A percentile compares a stretch with the other conserved stretches of the same genome.
These are phyloP conservation scores for Xestia xanthographa DNA, from an alignment of 2,888 invertebrate species.

Conservation along the genomic window DNA sequence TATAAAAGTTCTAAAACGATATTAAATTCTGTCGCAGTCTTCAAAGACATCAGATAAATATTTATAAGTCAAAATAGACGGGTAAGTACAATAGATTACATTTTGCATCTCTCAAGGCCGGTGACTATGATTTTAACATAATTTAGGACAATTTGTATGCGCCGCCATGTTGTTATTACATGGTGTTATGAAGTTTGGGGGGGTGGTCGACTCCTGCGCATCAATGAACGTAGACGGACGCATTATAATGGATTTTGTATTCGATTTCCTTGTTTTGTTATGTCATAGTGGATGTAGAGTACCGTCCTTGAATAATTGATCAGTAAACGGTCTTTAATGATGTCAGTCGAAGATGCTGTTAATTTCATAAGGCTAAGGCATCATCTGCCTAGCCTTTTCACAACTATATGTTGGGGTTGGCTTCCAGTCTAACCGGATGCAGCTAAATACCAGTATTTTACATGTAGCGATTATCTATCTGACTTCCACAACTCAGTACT, in stretches of 20 bases:
- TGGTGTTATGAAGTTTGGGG: constrained; percentile 56
- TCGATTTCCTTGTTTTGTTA: constrained; percentile 51
- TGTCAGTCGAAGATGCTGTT: neutral
- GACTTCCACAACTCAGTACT: too few relatives aligned
- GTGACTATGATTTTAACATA: constrained; percentile 24
- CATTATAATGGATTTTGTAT: constrained; percentile 30
- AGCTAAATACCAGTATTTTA: neutral
- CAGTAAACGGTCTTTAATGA: neutral
- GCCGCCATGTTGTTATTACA: constrained; percentile 36
- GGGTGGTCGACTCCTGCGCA: constrained; percentile 46
- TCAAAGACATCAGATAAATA: constrained; percentile 44
- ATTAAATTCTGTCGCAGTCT: constrained; percentile 40
- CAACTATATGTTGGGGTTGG: too few relatives aligned
- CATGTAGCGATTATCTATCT: too few relatives aligned
- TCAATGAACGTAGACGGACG: constrained; percentile 15
- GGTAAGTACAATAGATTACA: constrained; percentile 33
- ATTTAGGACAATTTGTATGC: constrained; percentile 56
- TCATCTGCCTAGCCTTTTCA: too few relatives aligned
- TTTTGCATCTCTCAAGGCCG: constrained; percentile 57
- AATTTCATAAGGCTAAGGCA: too few relatives aligned
- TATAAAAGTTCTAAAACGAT: neutral
- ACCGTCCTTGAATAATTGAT: constrained; percentile 32
- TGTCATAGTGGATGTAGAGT: constrained; percentile 44
- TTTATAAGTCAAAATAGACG: constrained; percentile 51
- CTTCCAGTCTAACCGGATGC: neutral